Evolutionary conservation across 37 sponge, comb jelly and placozoan species (phyloP).

Genomic region (Hexactinellida sp.): DNA sequence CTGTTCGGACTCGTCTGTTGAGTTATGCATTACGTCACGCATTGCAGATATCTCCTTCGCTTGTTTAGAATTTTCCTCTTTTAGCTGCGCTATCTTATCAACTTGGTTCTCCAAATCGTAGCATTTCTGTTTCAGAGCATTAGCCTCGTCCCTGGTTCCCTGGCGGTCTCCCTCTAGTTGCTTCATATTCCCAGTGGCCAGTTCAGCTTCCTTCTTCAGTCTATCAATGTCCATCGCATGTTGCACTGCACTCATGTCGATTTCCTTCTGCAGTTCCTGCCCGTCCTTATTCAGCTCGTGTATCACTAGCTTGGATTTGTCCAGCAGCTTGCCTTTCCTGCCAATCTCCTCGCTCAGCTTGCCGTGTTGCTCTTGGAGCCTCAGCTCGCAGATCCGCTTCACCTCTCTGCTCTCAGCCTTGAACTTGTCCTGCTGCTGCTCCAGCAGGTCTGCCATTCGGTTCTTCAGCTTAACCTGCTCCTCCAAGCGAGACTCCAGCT

Average conservation of each 20-base stretch:
- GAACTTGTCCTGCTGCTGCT: background rate
- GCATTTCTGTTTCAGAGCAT: background rate
- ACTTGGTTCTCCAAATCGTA: background rate
- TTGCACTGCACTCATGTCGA: background rate
- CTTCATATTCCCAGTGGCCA: background rate
- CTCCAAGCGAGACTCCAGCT: background rate
- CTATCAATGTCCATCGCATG: background rate
- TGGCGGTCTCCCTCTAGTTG: background rate
- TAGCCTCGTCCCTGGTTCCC: background rate
- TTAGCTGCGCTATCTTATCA: background rate
- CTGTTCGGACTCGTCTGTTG: background rate
- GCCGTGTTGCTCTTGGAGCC: background rate
- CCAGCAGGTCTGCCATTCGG: background rate
- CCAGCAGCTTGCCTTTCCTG: background rate
- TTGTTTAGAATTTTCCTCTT: background rate
- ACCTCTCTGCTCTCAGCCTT: background rate
- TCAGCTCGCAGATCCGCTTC: background rate
- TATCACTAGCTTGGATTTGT: background rate
- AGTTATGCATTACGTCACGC: background rate
- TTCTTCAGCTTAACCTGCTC: constrained; percentile 11
- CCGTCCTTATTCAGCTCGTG: background rate
- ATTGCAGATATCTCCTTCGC: background rate
- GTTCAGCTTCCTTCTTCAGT: background rate
- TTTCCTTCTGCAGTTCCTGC: background rate
- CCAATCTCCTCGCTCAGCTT: background rate